Evolutionary conservation across 2,888 invertebrate genomes (phyloP).

Genomic region (Colletes collaris): DNA sequence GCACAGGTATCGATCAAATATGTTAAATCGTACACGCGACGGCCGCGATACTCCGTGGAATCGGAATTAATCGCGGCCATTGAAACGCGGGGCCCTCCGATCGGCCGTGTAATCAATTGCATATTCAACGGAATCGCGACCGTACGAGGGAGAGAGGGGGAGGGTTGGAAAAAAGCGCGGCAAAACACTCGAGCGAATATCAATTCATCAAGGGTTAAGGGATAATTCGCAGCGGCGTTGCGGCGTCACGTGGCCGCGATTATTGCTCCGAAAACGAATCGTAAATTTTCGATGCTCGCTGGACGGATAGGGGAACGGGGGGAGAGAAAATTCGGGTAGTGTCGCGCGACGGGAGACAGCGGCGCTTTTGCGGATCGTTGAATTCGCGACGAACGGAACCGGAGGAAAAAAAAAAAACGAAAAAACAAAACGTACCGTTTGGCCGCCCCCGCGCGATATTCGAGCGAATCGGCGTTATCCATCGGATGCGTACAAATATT

Average conservation of each 20-base stretch:
- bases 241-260: constrained; percentile 51
- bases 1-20: constrained; percentile 53
- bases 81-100: constrained; percentile 35
- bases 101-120: constrained; percentile 55
- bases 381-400: too few relatives aligned
- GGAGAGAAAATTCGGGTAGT: not conserved
- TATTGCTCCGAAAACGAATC: constrained; percentile 48
- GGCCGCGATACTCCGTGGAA: constrained; percentile 45
- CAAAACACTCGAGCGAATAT: constrained; percentile 50
- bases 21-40: constrained; percentile 54
- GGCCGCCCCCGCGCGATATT: not conserved
- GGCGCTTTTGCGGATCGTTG: not conserved
- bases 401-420: not conserved
- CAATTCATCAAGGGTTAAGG: constrained; percentile 55
- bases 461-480: not conserved
- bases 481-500: constrained; percentile 34
- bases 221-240: constrained; percentile 52
- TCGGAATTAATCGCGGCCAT: constrained; percentile 52
- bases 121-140: constrained; percentile 46
- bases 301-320: not conserved
- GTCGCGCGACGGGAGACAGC: not conserved
- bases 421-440: not conserved
- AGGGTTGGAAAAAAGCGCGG: constrained; percentile 24
- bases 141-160: not conserved
- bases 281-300: constrained; percentile 38